phyloP scores from a whole-genome alignment of 2,888 invertebrate species.

The Drosophila merina region DNA sequence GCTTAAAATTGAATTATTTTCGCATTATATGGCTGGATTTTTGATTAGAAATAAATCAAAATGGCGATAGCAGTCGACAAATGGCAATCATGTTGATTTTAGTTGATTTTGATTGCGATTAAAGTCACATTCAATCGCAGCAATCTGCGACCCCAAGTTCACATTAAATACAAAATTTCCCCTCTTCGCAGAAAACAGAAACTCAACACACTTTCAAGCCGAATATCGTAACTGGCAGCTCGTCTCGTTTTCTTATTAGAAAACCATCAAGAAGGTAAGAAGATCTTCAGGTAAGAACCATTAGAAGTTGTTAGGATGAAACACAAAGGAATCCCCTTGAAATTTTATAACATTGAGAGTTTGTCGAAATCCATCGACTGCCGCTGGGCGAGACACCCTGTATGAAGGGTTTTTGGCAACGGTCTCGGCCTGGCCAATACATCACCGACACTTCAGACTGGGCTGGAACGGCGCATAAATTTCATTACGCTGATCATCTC shows the following conservation, averaged over 20 bases:
- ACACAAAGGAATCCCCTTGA: slow-evolving; percentile 5
- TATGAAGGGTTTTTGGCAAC: slow-evolving; percentile 29
- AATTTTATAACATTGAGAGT: slow-evolving; percentile 7
- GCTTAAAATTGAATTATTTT: slow-evolving; percentile 50
- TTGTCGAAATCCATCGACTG: slow-evolving; percentile 11
- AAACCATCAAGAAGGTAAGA: slow-evolving; percentile 5
- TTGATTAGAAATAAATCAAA: slow-evolving; percentile 55
- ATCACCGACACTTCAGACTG: slow-evolving; percentile 58
- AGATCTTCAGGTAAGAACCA: slow-evolving; percentile 31
- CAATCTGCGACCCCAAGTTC: too few species aligned
- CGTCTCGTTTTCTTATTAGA: slow-evolving; percentile 26
- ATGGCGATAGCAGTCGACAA: slow-evolving; percentile 47
- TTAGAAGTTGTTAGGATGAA: slow-evolving; percentile 18
- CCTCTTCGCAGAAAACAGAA: neutral
- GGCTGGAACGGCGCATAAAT: slow-evolving; percentile 59
- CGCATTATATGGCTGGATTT: slow-evolving; percentile 40
- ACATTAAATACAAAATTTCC: neutral
- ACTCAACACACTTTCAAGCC: slow-evolving; percentile 2
- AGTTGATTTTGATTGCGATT: slow-evolving; percentile 20
- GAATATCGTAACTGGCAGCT: slow-evolving; percentile 22
- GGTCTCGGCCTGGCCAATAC: slow-evolving; percentile 45
- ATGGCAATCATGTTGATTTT: slow-evolving; percentile 48
- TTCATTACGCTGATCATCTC: slow-evolving; percentile 69
- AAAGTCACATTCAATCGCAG: neutral
- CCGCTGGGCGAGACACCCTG: slow-evolving; percentile 45